These are phyloP conservation scores for Panurus biarmicus DNA, from an alignment of 2,113 vertebrate species.

Conservation along the genomic window DNA sequence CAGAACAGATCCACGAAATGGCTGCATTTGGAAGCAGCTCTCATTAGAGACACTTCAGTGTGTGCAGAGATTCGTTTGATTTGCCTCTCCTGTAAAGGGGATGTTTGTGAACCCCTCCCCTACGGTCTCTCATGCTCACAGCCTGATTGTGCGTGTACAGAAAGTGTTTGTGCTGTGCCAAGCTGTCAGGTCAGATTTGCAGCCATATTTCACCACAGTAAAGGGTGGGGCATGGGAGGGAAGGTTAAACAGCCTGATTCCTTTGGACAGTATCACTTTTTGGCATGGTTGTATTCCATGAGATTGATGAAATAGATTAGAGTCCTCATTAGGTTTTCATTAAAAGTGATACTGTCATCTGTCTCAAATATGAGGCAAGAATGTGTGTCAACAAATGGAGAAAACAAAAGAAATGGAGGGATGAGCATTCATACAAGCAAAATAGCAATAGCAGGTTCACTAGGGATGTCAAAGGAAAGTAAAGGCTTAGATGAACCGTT, in stretches of 20 bases:
- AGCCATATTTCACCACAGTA: slow-evolving; percentile 74
- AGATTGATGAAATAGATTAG: not conserved
- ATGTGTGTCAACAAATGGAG: slow-evolving; percentile 61
- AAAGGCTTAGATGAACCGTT: slow-evolving; percentile 71
- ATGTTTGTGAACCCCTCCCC: not conserved
- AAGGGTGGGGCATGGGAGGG: not conserved
- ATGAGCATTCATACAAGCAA: slow-evolving; percentile 66
- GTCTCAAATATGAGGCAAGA: slow-evolving; percentile 47
- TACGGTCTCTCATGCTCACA: not conserved
- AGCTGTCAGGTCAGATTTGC: not conserved
- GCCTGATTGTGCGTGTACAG: not conserved
- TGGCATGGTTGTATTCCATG: not conserved
- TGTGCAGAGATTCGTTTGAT: not conserved
- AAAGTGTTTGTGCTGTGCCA: not conserved
- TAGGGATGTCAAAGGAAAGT: slow-evolving; percentile 71
- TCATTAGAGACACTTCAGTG: not conserved
- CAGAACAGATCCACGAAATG: not conserved
- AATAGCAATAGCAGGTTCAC: slow-evolving; percentile 79
- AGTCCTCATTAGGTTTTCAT: not conserved
- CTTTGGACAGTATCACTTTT: slow-evolving; percentile 72
- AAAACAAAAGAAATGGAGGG: slow-evolving; percentile 60
- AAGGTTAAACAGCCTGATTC: slow-evolving; percentile 13
- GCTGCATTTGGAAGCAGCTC: not conserved
- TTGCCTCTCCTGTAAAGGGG: not conserved
- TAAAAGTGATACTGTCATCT: slow-evolving; percentile 72